Evolutionary conservation across 2,888 invertebrate genomes (phyloP).

Genomic region (Oligia fasciuncula): DNA sequence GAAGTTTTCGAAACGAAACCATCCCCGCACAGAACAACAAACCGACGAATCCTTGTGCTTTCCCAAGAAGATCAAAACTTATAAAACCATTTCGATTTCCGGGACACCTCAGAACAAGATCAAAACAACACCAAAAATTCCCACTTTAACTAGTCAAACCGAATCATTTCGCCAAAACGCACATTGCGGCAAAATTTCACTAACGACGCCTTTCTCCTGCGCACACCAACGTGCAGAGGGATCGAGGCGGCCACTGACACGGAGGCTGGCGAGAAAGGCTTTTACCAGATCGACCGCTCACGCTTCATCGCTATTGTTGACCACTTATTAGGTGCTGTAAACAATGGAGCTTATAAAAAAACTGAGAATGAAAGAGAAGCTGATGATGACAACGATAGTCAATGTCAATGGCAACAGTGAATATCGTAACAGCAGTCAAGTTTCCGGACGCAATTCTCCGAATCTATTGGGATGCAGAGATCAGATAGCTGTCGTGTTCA

Average conservation of each 20-base stretch:
- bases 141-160: conserved; percentile 29
- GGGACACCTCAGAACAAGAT: neutral
- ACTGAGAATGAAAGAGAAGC: neutral
- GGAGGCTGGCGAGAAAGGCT: conserved; percentile 62
- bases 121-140: conserved; percentile 23
- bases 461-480: too few species aligned
- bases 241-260: conserved; percentile 55
- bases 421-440: too few species aligned
- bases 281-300: conserved; percentile 48
- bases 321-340: conserved; percentile 18
- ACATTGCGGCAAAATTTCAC: conserved; percentile 62
- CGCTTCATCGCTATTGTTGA: conserved; percentile 39
- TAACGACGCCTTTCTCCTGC: conserved; percentile 63
- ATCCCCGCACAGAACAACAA: neutral
- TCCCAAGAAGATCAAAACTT: neutral
- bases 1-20: neutral
- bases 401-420: neutral
- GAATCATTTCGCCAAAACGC: conserved; percentile 57
- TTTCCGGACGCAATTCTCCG: too few species aligned
- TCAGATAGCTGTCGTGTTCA: too few species aligned
- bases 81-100: neutral
- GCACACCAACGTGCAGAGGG: conserved; percentile 50
- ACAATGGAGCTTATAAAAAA: conserved; percentile 14
- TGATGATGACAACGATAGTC: neutral
- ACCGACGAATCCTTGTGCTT: neutral